A percentile compares a stretch with the other conserved stretches of the same genome.
Conservation (phyloP, 53 echinoderm and acorn worm genomes). For the Arbacia lixula region DNA sequence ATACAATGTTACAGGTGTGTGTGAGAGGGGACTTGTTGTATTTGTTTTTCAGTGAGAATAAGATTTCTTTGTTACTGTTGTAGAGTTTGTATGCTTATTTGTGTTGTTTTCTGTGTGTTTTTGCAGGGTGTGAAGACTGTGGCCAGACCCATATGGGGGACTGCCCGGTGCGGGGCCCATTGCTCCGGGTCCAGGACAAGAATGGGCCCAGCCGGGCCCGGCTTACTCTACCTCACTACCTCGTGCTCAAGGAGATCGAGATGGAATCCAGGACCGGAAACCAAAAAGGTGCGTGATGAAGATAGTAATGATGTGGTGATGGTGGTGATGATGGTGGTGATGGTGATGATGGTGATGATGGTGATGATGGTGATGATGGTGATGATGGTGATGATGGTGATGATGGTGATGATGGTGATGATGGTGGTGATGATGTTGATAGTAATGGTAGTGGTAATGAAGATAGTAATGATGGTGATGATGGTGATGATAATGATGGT, state of each 20-base stretch:
- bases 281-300: conserved; percentile 96
- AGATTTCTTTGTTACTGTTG: background rate
- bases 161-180: conserved; percentile 92
- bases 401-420: background rate
- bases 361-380: background rate
- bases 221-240: conserved; percentile 95
- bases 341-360: background rate
- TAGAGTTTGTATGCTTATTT: background rate
- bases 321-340: background rate
- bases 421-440: background rate
- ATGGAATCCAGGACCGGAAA: conserved; percentile 80
- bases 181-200: conserved; percentile 89
- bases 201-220: conserved; percentile 89
- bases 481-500: background rate
- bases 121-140: conserved; percentile 99
- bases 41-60: too few relatives aligned
- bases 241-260: conserved; percentile 93
- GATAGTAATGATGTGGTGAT: too few relatives aligned
- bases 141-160: conserved; percentile 96
- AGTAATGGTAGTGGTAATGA: background rate
- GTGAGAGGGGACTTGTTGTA: too few relatives aligned
- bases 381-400: background rate
- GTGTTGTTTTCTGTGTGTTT: background rate
- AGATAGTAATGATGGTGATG: background rate
- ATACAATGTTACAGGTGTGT: too few relatives aligned